Base-by-base conservation (phyloP, 2,113 vertebrate species). In the Cynopterus brachyotis region DNA sequence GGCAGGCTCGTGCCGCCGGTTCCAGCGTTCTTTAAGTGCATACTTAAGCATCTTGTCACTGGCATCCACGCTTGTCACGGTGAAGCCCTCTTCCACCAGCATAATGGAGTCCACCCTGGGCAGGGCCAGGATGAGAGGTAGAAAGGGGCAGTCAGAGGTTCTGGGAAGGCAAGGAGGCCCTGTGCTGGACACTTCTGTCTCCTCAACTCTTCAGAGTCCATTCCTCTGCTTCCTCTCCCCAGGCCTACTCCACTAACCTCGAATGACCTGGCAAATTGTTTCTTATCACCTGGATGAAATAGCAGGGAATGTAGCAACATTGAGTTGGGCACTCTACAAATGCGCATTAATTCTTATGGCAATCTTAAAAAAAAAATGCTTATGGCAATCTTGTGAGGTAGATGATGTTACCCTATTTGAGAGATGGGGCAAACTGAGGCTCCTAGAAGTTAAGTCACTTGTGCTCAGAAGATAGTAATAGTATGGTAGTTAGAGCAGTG, bases 31-130 rank as follows among this genome's bases (percentile, higher is more conserved):
- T 97, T 99, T 99, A 81, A 99, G 98, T 0, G 99, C 99, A 0
- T 99, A 99, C 97, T 99, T 99, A 32, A 99, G 99, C 99, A 99
- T 99, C 98, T 99, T 99, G 98, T 99, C 99, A 22, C 99, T 99
- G 98, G 99, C 99, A 15, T 99, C 99, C 95, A 99, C 99, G 1
- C 99, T 99, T 20, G 99, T 98, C 98, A 99, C 98, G 0, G 91
- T 99, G 97, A 99, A 99, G 64, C 99, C 99, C 95, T 99, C 99
- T 93, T 99, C 99, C 57, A 99, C 99, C 97, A 99, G 97, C 99
- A 99, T 99, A 91, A 99, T 99, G 80, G 99, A 99, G 98, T 99
- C 99, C 93, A 99, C 99, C 92, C 99, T 99, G 97, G 88, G 97
- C 92, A 0, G 64, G 75, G 72, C 73, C 40, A 30, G 85, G 17